Percentiles rank a stretch among this genome's conserved stretches.
phyloP scores from a whole-genome alignment of 2,113 vertebrate genomes.

The Riparia riparia region DNA sequence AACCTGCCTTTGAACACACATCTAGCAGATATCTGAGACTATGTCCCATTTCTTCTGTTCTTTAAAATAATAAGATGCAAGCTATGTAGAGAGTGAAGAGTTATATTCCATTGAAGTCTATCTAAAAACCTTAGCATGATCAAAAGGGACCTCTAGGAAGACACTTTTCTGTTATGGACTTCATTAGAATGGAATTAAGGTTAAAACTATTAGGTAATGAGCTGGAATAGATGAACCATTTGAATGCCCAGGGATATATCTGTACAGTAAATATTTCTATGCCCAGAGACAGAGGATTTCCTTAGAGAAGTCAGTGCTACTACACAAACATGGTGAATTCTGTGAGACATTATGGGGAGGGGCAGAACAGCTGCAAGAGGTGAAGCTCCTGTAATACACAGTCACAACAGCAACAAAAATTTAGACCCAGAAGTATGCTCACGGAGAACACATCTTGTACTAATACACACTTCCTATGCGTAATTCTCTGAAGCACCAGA shows the following conservation, averaged over 20 bases:
- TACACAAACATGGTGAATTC: neutral
- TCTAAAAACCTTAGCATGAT: neutral
- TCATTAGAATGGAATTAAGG: neutral
- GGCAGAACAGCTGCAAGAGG: neutral
- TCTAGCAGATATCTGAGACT: neutral
- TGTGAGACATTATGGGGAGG: neutral
- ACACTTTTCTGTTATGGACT: neutral
- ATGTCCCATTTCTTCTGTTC: neutral
- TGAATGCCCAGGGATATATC: neutral
- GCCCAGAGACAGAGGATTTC: neutral
- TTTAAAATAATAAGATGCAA: neutral
- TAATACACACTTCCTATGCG: neutral
- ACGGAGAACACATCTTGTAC: neutral
- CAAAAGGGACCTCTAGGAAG: neutral
- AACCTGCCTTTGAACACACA: neutral
- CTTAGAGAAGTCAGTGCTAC: neutral
- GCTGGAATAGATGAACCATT: neutral
- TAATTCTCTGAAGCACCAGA: neutral
- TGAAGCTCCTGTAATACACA: neutral
- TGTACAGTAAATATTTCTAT: neutral
- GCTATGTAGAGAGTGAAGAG: neutral
- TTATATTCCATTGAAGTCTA: neutral
- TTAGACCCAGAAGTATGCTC: neutral
- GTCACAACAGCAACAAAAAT: neutral
- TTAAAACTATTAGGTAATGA: neutral